These are phyloP conservation scores for Sialis fuliginosa DNA, from an alignment of 2,888 invertebrate species.

Conservation along the genomic window DNA sequence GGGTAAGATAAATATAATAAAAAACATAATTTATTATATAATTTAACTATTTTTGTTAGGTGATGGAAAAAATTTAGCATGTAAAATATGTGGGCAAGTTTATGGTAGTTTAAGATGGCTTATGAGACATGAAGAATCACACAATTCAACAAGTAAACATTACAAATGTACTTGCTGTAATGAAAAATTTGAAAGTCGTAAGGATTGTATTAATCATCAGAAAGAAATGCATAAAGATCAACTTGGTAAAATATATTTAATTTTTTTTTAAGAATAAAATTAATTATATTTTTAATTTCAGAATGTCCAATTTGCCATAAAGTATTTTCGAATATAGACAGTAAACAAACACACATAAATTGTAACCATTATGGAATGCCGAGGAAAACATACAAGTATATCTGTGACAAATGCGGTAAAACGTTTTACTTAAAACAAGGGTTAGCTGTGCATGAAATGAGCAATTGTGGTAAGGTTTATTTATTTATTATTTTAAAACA, in stretches of 20 bases:
- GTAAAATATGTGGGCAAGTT: neutral
- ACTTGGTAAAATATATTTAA: conserved; percentile 16
- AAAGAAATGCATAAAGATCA: conserved; percentile 22
- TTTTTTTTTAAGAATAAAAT: neutral
- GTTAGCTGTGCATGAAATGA: conserved; percentile 25
- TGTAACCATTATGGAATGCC: conserved; percentile 15
- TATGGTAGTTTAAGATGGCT: conserved; percentile 13
- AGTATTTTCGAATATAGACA: conserved; percentile 25
- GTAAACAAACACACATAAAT: conserved; percentile 25
- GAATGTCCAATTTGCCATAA: conserved; percentile 27
- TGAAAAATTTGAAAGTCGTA: conserved; percentile 20
- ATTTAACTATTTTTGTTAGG: neutral
- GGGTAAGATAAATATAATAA: conserved; percentile 13
- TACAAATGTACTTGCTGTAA: conserved; percentile 23
- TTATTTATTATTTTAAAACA: too few relatives aligned
- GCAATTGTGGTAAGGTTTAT: conserved; percentile 22
- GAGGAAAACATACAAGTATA: conserved; percentile 16
- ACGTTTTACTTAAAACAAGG: conserved; percentile 22
- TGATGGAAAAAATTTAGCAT: neutral
- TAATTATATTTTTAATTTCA: conserved; percentile 8
- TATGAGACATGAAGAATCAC: conserved; percentile 15
- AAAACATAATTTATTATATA: too few relatives aligned
- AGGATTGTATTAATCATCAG: conserved; percentile 23
- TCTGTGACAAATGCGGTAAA: conserved; percentile 20
- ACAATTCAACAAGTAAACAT: conserved; percentile 3